Base-by-base conservation (phyloP, 2,888 invertebrate species). In the Dioctria rufipes region DNA sequence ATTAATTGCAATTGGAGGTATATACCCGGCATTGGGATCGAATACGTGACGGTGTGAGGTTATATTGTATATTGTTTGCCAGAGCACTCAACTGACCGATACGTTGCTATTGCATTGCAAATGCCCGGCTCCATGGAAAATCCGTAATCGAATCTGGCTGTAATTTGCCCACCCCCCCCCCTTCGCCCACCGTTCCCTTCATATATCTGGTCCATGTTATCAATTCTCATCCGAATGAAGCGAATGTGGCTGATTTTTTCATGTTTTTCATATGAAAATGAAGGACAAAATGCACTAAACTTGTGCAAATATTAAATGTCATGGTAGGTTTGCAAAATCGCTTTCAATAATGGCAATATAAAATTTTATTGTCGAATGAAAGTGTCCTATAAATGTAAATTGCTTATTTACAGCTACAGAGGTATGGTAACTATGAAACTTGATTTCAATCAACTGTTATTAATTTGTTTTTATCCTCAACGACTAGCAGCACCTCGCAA, bases 1-100 rank as follows among this genome's bases (percentile, higher is more conserved):
- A 69, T 69, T 69, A 69, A 69, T 69, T 69, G 69, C 69, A 69
- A 25, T 25, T 69, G 51, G 69, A 25, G 11, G 25, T 25, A 25
- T 25, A 25, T 25, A 25, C 25, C 37, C 51, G 51, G 39, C 39
- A 51, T 6, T 51, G 69, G 69, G 51, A 25, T 51, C 54, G 9
- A 67, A 49, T 69, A 69, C 69, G 69, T 69, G 69, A 25, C 69
- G 51, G 49, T 46, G 49, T 69, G 54, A 39, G 49, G 51, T 39
- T 39, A 5, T 61, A 39, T 25, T 61, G 25, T 25, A 25, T 25
- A 25, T 61, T 39, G 37, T 39, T 39, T 61, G 61, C 61, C 6
- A 37, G 39, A 6, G 9, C 37, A 51, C 46, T 25, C n/a, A 67
- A 46, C 25, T 46, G 43, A 25, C 67, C 67, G 67, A 67, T 39